Base-by-base conservation (phyloP, 1,140 invertebrate species). In the Musca vetustissima region DNA sequence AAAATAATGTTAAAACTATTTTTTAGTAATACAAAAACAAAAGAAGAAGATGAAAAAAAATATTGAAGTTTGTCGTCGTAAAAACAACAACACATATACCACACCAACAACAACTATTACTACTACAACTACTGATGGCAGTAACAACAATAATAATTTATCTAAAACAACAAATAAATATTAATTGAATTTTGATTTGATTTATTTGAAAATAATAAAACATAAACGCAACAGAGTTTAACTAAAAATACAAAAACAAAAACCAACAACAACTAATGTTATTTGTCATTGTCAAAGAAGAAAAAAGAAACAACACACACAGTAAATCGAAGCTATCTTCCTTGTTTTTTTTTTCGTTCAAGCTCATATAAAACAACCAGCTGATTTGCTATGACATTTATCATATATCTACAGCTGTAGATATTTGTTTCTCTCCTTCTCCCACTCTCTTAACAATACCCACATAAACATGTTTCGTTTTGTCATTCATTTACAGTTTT, bases 71-170 rank as follows among this genome's bases (percentile, higher is more conserved):
- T n/a, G n/a, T n/a, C 36, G 36, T 43, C 36, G 36, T 43, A 43
- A 43, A 43, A 43, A 13, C 6, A 7, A 13, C 36, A 11, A 43
- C 36, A 43, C 6, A 43, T n/a, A 53, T 28, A 3, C 6, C 8
- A 53, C 36, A 65, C 15, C 13, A n/a, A 22, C 22, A 28, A 64
- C 36, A 47, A 64, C 32, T 22, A 47, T 64, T 24, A 64, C n/a
- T 47, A 32, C 3, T 28, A 3, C 28, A 28, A 17, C 17, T 53
- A 17, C 3, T 24, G 22, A 53, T 53, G 22, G 64, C 64, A 65
- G 48, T 65, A 65, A 65, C 48, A 65, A 65, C 22, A 49, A 65
- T 49, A 49, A 65, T 49, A 25, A 50, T 65, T 65, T 65, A 49
- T 65, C 48, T 65, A 24, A 48, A 49, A 49, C n/a, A 24, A 24